Percentiles rank a stretch among this genome's conserved stretches.
These are phyloP conservation scores for Labeo calbasu DNA, from an alignment of 2,797 vertebrate genomes.

Conservation along the genomic window DNA sequence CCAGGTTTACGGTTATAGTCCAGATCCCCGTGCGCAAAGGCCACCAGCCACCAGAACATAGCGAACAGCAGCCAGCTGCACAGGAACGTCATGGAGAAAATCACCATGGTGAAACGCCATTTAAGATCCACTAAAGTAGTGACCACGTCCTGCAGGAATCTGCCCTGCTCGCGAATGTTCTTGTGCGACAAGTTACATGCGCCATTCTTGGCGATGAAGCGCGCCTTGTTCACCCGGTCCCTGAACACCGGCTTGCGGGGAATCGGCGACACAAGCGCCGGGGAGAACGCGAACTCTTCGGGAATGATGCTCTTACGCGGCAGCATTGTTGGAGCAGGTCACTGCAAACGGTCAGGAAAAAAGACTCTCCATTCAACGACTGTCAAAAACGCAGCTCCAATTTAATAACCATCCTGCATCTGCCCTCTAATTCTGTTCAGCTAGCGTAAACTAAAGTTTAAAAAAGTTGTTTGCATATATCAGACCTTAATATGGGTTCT, in stretches of 20 bases:
- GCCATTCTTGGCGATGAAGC: slow-evolving; percentile 96
- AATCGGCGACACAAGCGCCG: slow-evolving; percentile 86
- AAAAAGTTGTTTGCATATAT: not conserved
- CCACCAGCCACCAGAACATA: slow-evolving; percentile 98
- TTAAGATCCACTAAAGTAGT: slow-evolving; percentile 97
- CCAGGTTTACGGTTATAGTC: slow-evolving; percentile 64
- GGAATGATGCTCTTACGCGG: slow-evolving; percentile 97
- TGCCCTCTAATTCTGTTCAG: not conserved
- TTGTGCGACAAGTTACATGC: slow-evolving; percentile 97
- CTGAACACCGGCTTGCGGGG: slow-evolving; percentile 92
- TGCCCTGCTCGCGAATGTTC: slow-evolving; percentile 96
- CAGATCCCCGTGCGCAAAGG: slow-evolving; percentile 94
- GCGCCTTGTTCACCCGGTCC: slow-evolving; percentile 90
- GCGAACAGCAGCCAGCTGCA: slow-evolving; percentile 98
- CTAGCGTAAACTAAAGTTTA: not conserved
- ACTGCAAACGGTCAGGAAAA: not conserved
- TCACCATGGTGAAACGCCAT: slow-evolving; percentile 96
- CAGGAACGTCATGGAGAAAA: slow-evolving; percentile 97
- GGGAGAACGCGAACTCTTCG: slow-evolving; percentile 90
- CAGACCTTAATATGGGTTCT: not conserved
- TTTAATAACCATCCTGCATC: slow-evolving; percentile 20
- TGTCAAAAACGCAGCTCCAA: slow-evolving; percentile 11
- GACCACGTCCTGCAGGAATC: slow-evolving; percentile 97
- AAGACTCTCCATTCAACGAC: not conserved
- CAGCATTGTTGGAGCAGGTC: slow-evolving; percentile 82